Percentiles rank a stretch among this genome's conserved stretches.
phyloP scores from a whole-genome alignment of 2,797 vertebrate species.

The Aeoliscus strigatus region DNA sequence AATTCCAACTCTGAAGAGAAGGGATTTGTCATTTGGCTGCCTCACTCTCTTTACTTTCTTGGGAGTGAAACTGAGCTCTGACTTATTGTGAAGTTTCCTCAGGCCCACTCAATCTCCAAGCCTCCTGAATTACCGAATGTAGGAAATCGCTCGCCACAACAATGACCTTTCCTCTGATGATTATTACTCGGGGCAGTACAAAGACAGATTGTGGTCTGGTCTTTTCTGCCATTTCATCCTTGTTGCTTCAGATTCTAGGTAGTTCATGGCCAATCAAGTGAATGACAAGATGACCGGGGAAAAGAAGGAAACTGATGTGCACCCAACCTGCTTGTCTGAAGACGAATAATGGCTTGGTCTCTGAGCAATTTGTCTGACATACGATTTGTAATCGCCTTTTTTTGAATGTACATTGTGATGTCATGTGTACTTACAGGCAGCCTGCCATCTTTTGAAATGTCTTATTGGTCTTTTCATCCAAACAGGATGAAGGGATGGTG shows the following conservation, averaged over 20 bases:
- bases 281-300: conserved; percentile 8
- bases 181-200: conserved; percentile 48
- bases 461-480: conserved; percentile 78
- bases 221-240: conserved; percentile 45
- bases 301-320: conserved; percentile 9
- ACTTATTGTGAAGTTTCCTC: conserved; percentile 66
- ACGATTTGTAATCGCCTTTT: conserved; percentile 64
- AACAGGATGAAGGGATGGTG: conserved; percentile 64
- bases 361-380: conserved; percentile 48
- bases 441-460: conserved; percentile 77
- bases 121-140: conserved; percentile 51
- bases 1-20: conserved; percentile 63
- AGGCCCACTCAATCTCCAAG: conserved; percentile 54
- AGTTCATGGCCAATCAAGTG: conserved; percentile 10
- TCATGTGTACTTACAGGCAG: conserved; percentile 72
- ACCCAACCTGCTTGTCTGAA: conserved; percentile 18
- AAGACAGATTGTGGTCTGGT: conserved; percentile 56
- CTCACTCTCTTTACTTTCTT: conserved; percentile 60
- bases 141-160: conserved; percentile 48
- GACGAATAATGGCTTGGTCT: conserved; percentile 49
- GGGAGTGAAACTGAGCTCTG: conserved; percentile 56
- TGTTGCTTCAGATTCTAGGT: conserved; percentile 21
- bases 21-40: conserved; percentile 73
- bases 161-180: conserved; percentile 60
- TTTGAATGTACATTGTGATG: conserved; percentile 68